Percentiles rank a stretch among this genome's conserved stretches.
phyloP scores from a whole-genome alignment of 2,888 invertebrate genomes.

The Troglohyphantes excavatus region DNA sequence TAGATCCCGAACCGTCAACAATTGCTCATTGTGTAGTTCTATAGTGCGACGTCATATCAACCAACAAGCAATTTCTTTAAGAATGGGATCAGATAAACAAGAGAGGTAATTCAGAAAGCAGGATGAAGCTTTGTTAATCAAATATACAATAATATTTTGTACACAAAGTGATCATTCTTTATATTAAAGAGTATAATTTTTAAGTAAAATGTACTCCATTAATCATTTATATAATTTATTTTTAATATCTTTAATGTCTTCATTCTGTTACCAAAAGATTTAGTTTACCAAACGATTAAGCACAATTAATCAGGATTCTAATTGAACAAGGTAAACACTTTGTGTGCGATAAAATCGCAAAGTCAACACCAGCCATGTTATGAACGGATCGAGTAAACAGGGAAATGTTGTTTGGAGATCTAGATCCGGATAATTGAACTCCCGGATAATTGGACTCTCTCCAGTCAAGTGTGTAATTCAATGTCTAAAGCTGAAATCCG shows the following conservation, averaged over 20 bases:
- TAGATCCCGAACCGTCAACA: too few species aligned
- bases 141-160: too few species aligned
- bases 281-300: not conserved
- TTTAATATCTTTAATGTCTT: not conserved
- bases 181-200: too few species aligned
- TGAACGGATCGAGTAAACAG: not conserved
- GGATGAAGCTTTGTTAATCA: too few species aligned
- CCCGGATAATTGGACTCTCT: constrained; percentile 25
- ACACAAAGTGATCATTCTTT: too few species aligned
- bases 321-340: constrained; percentile 28
- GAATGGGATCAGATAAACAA: too few species aligned
- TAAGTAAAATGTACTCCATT: not conserved
- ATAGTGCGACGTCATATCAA: too few species aligned
- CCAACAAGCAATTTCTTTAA: too few species aligned
- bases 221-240: not conserved
- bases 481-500: constrained; percentile 13
- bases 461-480: constrained; percentile 29
- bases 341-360: constrained; percentile 9
- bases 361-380: not conserved
- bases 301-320: constrained; percentile 32
- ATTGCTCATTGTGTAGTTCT: too few species aligned
- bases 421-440: constrained; percentile 36
- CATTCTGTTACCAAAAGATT: not conserved
- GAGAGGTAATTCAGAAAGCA: too few species aligned
- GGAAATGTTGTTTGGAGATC: constrained; percentile 10